phyloP scores from a whole-genome alignment of 2,113 vertebrate species.

The Lagopus muta region DNA sequence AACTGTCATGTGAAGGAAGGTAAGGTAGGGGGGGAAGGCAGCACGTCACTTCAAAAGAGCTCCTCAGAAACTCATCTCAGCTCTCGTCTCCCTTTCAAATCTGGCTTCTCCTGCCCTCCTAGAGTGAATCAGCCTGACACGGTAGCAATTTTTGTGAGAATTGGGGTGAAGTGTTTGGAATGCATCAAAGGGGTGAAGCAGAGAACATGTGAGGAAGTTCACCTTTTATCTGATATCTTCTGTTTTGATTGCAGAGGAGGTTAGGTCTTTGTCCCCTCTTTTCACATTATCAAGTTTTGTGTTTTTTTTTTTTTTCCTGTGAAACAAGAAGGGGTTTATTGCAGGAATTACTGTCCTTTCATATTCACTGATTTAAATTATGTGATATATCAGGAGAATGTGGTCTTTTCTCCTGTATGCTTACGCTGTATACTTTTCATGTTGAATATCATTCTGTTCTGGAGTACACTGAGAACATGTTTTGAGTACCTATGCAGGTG shows the following conservation, averaged over 20 bases:
- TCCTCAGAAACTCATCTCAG: constrained; percentile 46
- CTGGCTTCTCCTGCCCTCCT: constrained; percentile 48
- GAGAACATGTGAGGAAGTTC: constrained; percentile 71
- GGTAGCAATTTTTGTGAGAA: constrained; percentile 72
- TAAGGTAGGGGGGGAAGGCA: constrained; percentile 7
- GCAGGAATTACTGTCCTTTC: background rate
- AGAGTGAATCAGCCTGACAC: constrained; percentile 71
- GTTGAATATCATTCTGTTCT: background rate
- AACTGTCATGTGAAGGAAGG: constrained; percentile 30
- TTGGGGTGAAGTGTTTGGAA: constrained; percentile 70
- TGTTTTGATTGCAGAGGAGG: constrained; percentile 3
- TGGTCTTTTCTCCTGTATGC: background rate
- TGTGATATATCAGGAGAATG: background rate
- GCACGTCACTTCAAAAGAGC: constrained; percentile 63
- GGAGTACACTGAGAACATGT: background rate
- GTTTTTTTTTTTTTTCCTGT: constrained; percentile 47
- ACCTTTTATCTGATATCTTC: constrained; percentile 53
- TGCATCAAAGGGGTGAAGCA: constrained; percentile 65
- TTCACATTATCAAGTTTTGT: constrained; percentile 11
- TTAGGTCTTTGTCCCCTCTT: constrained; percentile 29
- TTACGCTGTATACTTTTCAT: background rate
- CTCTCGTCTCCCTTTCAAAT: constrained; percentile 68
- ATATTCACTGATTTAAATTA: background rate
- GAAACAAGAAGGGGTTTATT: background rate
- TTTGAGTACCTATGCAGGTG: background rate